A percentile compares a stretch with the other conserved stretches of the same genome.
Conservation (phyloP, 1,140 invertebrate genomes). For the Galendromus occidentalis region DNA sequence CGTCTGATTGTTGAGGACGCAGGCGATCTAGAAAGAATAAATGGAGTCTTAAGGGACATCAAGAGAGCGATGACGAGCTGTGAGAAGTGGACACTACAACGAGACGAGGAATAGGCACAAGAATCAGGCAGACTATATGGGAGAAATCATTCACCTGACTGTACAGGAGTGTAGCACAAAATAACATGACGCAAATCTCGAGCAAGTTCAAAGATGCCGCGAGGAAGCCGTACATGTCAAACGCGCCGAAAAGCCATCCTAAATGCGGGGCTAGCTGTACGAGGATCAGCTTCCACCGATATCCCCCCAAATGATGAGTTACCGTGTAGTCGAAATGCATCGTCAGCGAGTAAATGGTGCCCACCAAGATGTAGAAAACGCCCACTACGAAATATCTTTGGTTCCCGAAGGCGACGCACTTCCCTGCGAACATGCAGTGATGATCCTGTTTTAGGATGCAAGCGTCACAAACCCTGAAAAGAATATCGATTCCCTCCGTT, state of each 20-base stretch:
- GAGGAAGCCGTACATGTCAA: conserved; percentile 16
- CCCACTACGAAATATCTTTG: conserved; percentile 18
- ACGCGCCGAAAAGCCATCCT: conserved; percentile 16
- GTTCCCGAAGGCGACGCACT: conserved; percentile 20
- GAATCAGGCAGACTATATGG: too few species aligned
- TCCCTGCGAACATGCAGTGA: conserved; percentile 21
- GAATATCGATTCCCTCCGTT: background rate
- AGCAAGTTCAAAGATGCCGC: conserved; percentile 11
- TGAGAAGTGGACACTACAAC: background rate
- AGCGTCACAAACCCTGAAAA: conserved; percentile 16
- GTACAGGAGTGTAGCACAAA: background rate
- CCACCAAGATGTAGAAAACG: conserved; percentile 18
- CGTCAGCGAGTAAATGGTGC: conserved; percentile 15
- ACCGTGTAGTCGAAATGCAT: conserved; percentile 15
- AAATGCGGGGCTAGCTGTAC: conserved; percentile 19
- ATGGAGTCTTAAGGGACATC: too few species aligned
- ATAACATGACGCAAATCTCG: background rate
- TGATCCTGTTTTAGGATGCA: conserved; percentile 21
- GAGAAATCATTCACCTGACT: background rate
- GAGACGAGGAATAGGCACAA: background rate
- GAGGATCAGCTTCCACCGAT: conserved; percentile 10
- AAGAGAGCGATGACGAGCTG: too few species aligned
- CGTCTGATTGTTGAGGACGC: conserved; percentile 17
- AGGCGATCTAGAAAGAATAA: background rate
- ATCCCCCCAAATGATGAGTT: conserved; percentile 16